These are phyloP conservation scores for Tridacna crocea DNA, from an alignment of 2,888 invertebrate genomes.

Conservation along the genomic window DNA sequence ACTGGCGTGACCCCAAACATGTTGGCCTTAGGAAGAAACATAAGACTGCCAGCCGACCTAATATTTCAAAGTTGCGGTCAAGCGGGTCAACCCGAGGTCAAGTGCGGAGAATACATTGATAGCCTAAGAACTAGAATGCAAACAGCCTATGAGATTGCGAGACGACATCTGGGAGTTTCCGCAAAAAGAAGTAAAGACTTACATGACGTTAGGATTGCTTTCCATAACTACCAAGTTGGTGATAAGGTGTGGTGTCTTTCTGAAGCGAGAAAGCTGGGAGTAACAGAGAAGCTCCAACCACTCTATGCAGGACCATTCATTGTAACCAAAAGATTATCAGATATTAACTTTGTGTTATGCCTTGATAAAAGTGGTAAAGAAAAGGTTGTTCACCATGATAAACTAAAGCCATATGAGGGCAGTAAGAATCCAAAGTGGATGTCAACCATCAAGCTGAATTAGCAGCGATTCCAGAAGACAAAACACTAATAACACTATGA, in stretches of 20 bases:
- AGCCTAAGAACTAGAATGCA: conserved; percentile 31
- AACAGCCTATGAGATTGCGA: conserved; percentile 43
- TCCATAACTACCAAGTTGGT: conserved; percentile 31
- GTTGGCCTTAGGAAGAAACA: conserved; percentile 45
- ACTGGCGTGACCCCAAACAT: conserved; percentile 50
- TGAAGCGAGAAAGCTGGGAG: conserved; percentile 35
- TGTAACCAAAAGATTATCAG: conserved; percentile 21
- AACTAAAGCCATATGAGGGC: conserved; percentile 39
- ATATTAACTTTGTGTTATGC: conserved; percentile 35
- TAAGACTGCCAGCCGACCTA: conserved; percentile 42
- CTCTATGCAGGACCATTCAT: conserved; percentile 47
- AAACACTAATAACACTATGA: neutral
- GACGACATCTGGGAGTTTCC: conserved; percentile 31
- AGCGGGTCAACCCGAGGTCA: neutral
- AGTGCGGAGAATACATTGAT: conserved; percentile 33
- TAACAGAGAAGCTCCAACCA: conserved; percentile 44
- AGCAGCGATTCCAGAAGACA: neutral
- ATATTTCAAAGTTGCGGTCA: conserved; percentile 8
- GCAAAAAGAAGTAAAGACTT: conserved; percentile 42
- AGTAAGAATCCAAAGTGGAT: conserved; percentile 1
- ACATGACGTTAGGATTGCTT: conserved; percentile 35
- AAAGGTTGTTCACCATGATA: conserved; percentile 44
- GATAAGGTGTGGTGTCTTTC: conserved; percentile 53
- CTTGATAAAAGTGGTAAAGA: conserved; percentile 16
- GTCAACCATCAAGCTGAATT: neutral